Conservation (phyloP, 2,888 invertebrate genomes). For the Gibbula magus region DNA sequence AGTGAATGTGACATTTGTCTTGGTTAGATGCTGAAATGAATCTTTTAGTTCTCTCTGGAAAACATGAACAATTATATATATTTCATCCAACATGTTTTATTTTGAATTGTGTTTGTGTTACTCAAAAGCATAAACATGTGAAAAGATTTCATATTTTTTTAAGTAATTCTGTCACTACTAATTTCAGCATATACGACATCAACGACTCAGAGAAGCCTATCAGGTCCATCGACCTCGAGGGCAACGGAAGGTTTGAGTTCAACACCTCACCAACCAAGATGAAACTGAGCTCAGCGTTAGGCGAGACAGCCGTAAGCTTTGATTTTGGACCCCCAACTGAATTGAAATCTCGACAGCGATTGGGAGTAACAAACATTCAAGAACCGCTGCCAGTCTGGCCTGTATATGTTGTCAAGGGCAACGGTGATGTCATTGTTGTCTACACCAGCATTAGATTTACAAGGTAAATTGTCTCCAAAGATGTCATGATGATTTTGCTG, state of each 20-base stretch:
- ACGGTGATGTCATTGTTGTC: conserved; percentile 82
- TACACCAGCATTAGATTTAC: conserved; percentile 50
- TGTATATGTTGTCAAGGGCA: conserved; percentile 86
- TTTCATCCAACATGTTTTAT: no score
- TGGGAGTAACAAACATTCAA: conserved; percentile 23
- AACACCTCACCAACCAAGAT: conserved; percentile 50
- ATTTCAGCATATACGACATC: conserved; percentile 72
- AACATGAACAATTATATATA: no score
- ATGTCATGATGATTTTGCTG: no score
- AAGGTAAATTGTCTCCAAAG: conserved; percentile 34
- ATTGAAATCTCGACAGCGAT: conserved; percentile 44
- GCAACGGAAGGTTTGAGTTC: conserved; percentile 42
- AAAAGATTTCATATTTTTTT: not conserved
- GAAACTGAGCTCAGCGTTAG: conserved; percentile 80
- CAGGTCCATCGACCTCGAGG: conserved; percentile 56
- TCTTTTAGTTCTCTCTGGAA: no score
- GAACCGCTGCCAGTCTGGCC: conserved; percentile 79
- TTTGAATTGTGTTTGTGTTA: no score
- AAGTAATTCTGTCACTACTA: not conserved
- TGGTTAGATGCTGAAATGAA: no score
- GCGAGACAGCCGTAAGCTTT: conserved; percentile 91
- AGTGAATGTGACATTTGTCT: no score
- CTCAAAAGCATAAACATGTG: no score
- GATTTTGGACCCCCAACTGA: conserved; percentile 82
- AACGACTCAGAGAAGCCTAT: conserved; percentile 66